Evolutionary conservation across 2,797 vertebrate species (phyloP), one percentile per base, ranked within the genome.

Genomic region (Balearica regulorum): DNA sequence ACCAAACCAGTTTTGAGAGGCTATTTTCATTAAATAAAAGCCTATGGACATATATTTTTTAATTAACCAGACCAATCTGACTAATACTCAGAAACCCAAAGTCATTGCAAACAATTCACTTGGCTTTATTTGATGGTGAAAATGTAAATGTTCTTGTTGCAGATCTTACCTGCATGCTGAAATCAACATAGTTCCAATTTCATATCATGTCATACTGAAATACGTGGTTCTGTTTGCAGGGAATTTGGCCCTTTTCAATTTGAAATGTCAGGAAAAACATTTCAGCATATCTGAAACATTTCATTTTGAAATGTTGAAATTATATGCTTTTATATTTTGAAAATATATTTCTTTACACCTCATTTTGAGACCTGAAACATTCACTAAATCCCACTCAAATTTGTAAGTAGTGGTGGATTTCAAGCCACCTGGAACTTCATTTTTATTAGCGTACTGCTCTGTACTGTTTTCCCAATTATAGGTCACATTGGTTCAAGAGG

Each of bases 61-160:
- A 85, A 70, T 53, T 51, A 89, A 75, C 18, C 57, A 65, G 43
- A 70, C 11, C 20, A 70, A 64, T 24, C 21, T 78, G 51, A 78
- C 37, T 22, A 62, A 65, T 16, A 73, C 11, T 58, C 55, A 82
- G 37, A 75, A 86, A 66, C 16, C 26, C 33, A 65, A 54, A 77
- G 13, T 64, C 8, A 57, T 13, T 66, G 22, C 11, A 51, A n/a
- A 75, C 0, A 0, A 53, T 39, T 66, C 37, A n/a, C 10, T 64
- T 66, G 25, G 19, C 19, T 80, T 75, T 71, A 62, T 43, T 86
- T 66, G n/a, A 57, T 11, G 3, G 9, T 70, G 43, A 76, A 91
- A 79, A 75, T 20, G 6, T 54, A 78, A 79, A 61, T 19, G 48
- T 11, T 5, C 5, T 33, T 71, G 57, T 7, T 75, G 53, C 37